phyloP scores from a whole-genome alignment of 2,888 invertebrate genomes.

The Phymatocera aterrima region DNA sequence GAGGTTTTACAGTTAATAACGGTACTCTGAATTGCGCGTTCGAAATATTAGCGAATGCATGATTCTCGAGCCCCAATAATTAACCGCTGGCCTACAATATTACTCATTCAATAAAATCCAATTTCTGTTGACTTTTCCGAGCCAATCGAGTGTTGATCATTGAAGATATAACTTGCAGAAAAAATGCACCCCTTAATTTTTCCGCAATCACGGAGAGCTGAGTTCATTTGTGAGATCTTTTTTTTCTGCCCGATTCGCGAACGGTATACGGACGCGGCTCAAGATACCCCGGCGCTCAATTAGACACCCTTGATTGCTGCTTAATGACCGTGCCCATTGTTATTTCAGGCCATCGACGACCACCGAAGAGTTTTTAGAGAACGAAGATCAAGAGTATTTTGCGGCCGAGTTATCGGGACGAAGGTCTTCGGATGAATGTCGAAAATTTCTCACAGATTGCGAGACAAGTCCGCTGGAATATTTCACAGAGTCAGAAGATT shows the following conservation, averaged over 20 bases:
- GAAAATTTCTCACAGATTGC: constrained; percentile 64
- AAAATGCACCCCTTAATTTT: constrained; percentile 4
- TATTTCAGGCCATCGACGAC: constrained; percentile 67
- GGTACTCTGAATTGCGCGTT: not conserved
- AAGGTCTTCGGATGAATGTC: constrained; percentile 58
- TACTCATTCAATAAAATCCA: not conserved
- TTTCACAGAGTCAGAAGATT: constrained; percentile 56
- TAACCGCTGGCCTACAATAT: not conserved
- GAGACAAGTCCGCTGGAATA: constrained; percentile 63
- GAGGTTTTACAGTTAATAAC: not conserved
- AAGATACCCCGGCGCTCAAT: constrained; percentile 19
- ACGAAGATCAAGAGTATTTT: constrained; percentile 65
- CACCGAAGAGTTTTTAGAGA: constrained; percentile 56
- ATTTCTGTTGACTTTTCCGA: not conserved
- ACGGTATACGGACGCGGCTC: constrained; percentile 10
- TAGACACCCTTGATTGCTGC: constrained; percentile 37
- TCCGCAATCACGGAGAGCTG: not conserved
- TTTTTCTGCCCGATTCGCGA: constrained; percentile 2
- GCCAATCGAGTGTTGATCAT: no score
- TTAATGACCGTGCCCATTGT: constrained; percentile 35
- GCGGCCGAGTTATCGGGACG: constrained; percentile 66
- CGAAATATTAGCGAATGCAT: constrained; percentile 21
- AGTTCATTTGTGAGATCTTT: not conserved
- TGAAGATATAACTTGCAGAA: not conserved
- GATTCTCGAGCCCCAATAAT: not conserved